phyloP scores from a whole-genome alignment of 2,888 invertebrate genomes.

The Polyommatus iphigenia region DNA sequence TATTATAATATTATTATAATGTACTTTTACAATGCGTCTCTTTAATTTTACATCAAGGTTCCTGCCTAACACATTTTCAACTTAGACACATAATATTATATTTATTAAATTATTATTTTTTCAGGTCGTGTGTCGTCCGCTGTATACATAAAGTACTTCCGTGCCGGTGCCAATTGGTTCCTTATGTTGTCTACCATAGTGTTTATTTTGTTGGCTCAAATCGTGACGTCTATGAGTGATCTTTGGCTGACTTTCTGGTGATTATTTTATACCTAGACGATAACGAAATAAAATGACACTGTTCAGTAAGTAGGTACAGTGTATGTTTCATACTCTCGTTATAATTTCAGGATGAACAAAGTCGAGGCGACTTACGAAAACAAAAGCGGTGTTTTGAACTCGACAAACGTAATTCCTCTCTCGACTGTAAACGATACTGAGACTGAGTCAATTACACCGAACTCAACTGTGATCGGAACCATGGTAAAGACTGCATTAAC shows the following conservation, averaged over 20 bases:
- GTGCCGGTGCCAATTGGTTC: conserved; percentile 82
- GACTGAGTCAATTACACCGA: conserved; percentile 39
- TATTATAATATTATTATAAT: too few relatives aligned
- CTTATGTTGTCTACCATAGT: conserved; percentile 77
- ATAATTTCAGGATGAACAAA: conserved; percentile 66
- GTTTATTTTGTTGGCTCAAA: conserved; percentile 83
- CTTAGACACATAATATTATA: too few relatives aligned
- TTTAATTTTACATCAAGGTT: too few relatives aligned
- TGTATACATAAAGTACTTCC: conserved; percentile 85
- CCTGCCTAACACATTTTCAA: too few relatives aligned
- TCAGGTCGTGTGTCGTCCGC: conserved; percentile 77
- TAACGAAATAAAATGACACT: neutral
- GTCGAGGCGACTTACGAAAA: conserved; percentile 50
- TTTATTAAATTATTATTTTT: conserved; percentile 8
- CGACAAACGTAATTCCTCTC: conserved; percentile 1
- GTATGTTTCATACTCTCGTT: neutral
- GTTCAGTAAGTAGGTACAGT: neutral
- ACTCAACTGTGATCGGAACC: conserved; percentile 56
- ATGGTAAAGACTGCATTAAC: conserved; percentile 55
- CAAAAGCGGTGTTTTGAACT: neutral
- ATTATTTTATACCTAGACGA: conserved; percentile 36
- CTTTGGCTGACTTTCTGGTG: conserved; percentile 90
- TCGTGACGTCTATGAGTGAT: conserved; percentile 85
- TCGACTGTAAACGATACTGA: conserved; percentile 1
- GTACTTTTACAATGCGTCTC: too few relatives aligned